Conservation (phyloP, 1,140 invertebrate genomes). For the Megalopta genalis region DNA sequence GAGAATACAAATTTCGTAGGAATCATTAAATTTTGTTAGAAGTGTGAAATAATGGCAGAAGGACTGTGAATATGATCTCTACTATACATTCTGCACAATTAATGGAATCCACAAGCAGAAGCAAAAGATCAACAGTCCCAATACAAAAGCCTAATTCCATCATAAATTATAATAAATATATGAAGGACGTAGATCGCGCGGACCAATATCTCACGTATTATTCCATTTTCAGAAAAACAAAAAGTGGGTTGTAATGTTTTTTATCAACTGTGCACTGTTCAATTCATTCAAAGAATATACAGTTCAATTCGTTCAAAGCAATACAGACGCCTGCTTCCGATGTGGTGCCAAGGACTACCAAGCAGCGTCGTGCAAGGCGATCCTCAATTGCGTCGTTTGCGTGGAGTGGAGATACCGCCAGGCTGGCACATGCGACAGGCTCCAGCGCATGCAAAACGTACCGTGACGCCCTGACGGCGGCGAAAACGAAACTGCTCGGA, state of each 20-base stretch:
- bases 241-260: conserved; percentile 39
- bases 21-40: conserved; percentile 24
- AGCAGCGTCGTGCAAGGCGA: too few species aligned
- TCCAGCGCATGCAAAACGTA: too few species aligned
- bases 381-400: too few species aligned
- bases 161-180: conserved; percentile 50
- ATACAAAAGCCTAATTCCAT: conserved; percentile 35
- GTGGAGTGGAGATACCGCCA: too few species aligned
- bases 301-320: too few species aligned
- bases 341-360: too few species aligned
- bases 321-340: too few species aligned
- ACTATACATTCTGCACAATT: conserved; percentile 38
- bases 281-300: too few species aligned
- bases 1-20: conserved; percentile 16
- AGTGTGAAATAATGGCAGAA: conserved; percentile 44
- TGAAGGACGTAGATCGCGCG: conserved; percentile 32
- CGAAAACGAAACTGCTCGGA: too few species aligned
- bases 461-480: too few species aligned
- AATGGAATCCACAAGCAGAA: conserved; percentile 31
- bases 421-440: too few species aligned
- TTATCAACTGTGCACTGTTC: conserved; percentile 55
- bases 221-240: conserved; percentile 47
- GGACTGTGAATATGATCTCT: conserved; percentile 24
- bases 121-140: conserved; percentile 17
- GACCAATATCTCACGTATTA: conserved; percentile 44